A percentile compares a stretch with the other conserved stretches of the same genome.
Conservation (phyloP, 2,113 vertebrate genomes). For the Gopherus evgoodei region DNA sequence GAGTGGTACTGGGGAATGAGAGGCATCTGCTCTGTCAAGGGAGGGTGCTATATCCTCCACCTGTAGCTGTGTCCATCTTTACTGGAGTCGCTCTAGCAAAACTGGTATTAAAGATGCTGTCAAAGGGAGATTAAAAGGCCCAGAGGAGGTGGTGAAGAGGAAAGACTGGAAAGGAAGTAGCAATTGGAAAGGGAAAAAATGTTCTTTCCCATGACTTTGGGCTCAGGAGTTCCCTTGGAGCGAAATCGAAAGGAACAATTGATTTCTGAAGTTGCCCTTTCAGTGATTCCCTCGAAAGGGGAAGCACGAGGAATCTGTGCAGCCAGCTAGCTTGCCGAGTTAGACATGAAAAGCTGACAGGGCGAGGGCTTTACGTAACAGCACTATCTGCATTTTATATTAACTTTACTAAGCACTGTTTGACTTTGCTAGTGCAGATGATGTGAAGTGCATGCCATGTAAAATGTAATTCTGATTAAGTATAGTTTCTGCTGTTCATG, state of each 20-base stretch:
- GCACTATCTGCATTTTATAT: constrained; percentile 12
- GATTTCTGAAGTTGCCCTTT: not conserved
- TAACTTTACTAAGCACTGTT: constrained; percentile 55
- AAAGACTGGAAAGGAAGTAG: not conserved
- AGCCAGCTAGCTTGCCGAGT: not conserved
- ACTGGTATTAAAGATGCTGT: not conserved
- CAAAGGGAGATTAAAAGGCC: not conserved
- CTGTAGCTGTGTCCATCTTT: not conserved
- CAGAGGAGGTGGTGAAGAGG: not conserved
- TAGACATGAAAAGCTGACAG: not conserved
- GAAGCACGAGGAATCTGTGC: not conserved
- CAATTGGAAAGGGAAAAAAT: not conserved
- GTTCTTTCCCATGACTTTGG: not conserved
- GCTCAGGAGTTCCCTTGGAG: not conserved
- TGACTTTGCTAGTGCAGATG: constrained; percentile 62
- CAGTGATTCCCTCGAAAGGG: accelerated
- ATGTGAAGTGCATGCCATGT: constrained; percentile 35
- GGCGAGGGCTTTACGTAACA: not conserved
- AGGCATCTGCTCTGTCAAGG: not conserved
- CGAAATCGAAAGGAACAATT: accelerated
- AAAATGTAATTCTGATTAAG: constrained; percentile 66
- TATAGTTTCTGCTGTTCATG: constrained; percentile 45
- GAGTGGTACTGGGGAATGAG: not conserved
- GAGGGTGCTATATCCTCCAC: not conserved
- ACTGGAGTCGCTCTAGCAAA: not conserved